Conservation (phyloP, 1,140 invertebrate genomes). For the Gyrodactylus bullatarudis region DNA sequence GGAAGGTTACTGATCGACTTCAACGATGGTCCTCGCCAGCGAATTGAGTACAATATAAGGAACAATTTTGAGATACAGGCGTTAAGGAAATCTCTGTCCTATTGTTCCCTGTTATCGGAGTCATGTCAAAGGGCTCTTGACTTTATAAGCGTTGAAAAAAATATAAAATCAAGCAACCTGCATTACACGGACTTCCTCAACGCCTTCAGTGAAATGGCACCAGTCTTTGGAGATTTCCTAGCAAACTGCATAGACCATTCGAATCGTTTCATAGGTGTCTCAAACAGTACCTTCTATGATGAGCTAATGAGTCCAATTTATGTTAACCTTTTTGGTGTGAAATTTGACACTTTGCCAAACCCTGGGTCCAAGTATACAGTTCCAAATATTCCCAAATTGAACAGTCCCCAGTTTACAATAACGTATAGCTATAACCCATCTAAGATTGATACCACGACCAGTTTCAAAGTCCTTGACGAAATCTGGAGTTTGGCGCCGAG, state of each 20-base stretch:
- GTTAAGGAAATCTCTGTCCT: neutral
- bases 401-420: neutral
- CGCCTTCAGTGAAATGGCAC: neutral
- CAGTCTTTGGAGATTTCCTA: neutral
- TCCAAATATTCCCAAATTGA: neutral
- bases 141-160: neutral
- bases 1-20: neutral
- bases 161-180: neutral
- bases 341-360: neutral
- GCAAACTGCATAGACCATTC: neutral
- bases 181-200: neutral
- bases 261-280: neutral
- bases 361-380: too few species aligned
- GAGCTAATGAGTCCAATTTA: neutral
- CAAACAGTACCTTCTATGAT: neutral
- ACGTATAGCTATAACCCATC: neutral
- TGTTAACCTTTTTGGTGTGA: neutral
- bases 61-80: neutral
- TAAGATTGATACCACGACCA: constrained; percentile 24
- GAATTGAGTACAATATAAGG: neutral
- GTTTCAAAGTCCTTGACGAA: constrained; percentile 17
- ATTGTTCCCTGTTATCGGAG: neutral
- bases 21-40: neutral
- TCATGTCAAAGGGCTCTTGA: neutral
- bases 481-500: constrained; percentile 20